Evolutionary conservation across 1,140 invertebrate genomes (phyloP).

Genomic region (Apis dorsata): DNA sequence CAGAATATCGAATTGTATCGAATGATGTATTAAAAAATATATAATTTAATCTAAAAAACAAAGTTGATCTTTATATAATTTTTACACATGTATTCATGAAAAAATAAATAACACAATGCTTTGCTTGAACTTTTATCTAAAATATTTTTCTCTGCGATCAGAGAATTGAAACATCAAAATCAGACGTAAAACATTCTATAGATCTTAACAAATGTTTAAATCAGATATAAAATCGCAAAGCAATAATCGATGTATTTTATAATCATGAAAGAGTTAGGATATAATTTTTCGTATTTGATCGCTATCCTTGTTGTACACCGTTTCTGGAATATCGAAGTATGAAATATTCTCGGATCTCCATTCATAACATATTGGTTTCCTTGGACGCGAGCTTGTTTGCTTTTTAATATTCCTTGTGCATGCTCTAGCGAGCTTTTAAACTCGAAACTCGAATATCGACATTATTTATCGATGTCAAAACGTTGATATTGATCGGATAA

Average conservation of each 20-base stretch:
- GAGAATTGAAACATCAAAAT: no score
- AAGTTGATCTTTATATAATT: no score
- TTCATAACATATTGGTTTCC: constrained; percentile 27
- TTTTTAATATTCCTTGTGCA: constrained; percentile 33
- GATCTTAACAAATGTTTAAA: not conserved
- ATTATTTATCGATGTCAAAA: constrained; percentile 24
- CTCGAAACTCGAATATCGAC: constrained; percentile 5
- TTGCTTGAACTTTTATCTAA: no score
- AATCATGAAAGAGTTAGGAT: not conserved
- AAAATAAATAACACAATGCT: no score
- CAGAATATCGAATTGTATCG: no score
- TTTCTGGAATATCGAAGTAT: constrained; percentile 3
- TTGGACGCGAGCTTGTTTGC: constrained; percentile 18
- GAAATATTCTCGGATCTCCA: constrained; percentile 28
- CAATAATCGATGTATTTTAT: not conserved
- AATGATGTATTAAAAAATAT: no score
- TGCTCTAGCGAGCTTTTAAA: constrained; percentile 14
- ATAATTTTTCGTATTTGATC: not conserved
- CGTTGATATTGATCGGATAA: constrained; percentile 15
- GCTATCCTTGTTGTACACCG: not conserved
- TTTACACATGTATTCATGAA: no score
- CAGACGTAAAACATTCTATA: no score
- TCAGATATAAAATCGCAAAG: not conserved
- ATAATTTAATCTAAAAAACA: no score
- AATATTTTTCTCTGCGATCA: no score